Percentiles rank a stretch among this genome's conserved stretches.
Conservation (phyloP, 2,113 vertebrate species). For the Odobenus rosmarus region DNA sequence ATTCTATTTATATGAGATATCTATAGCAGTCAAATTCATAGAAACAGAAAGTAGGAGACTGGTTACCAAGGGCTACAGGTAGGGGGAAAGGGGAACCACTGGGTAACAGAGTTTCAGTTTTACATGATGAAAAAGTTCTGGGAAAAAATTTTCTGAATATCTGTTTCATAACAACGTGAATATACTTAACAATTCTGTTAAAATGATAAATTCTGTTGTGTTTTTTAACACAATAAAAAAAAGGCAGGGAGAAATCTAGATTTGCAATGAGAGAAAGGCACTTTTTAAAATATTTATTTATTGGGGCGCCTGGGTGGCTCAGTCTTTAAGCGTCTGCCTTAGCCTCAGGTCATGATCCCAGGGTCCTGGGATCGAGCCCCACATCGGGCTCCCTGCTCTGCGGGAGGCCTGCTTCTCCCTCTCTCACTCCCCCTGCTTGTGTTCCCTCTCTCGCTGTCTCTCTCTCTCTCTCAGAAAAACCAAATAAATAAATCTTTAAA, state of each 20-base stretch:
- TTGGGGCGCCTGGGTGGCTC: too few species aligned
- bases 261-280: not conserved
- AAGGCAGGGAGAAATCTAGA: not conserved
- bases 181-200: not conserved
- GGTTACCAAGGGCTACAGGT: not conserved
- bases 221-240: not conserved
- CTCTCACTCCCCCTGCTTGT: too few species aligned
- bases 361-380: too few species aligned
- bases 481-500: too few species aligned
- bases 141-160: not conserved
- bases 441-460: too few species aligned
- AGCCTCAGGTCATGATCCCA: too few species aligned
- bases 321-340: too few species aligned
- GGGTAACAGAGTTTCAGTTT: not conserved
- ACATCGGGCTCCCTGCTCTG: too few species aligned
- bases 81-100: not conserved
- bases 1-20: constrained; percentile 3
- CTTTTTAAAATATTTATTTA: too few species aligned
- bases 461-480: too few species aligned
- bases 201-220: not conserved
- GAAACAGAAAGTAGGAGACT: not conserved
- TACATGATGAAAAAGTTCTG: not conserved
- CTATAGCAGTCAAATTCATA: not conserved
- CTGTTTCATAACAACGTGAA: not conserved
- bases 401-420: too few species aligned